A percentile compares a stretch with the other conserved stretches of the same genome.
Evolutionary conservation across 1,140 invertebrate genomes (phyloP).

Genomic region (Lordiphosa clarofinis): DNA sequence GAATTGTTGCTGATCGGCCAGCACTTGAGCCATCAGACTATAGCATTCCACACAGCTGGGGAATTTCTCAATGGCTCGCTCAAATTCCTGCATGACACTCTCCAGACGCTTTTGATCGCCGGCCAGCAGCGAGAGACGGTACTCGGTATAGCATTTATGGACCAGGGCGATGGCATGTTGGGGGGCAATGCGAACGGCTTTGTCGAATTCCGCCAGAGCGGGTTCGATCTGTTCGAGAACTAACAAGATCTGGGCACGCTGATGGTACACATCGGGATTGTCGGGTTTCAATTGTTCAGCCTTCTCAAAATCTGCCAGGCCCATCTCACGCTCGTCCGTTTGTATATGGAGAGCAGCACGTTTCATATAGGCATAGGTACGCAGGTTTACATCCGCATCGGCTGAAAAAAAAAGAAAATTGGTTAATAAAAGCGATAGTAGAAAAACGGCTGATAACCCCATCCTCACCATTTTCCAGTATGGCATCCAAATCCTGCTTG

Average conservation of each 20-base stretch:
- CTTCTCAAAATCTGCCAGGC: slow-evolving; percentile 87
- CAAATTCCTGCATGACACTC: slow-evolving; percentile 85
- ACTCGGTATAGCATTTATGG: slow-evolving; percentile 93
- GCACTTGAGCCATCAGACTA: slow-evolving; percentile 89
- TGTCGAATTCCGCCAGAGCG: slow-evolving; percentile 90
- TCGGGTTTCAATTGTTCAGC: slow-evolving; percentile 88
- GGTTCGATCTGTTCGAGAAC: slow-evolving; percentile 89
- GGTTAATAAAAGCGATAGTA: too few species aligned
- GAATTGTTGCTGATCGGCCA: slow-evolving; percentile 91
- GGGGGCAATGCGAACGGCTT: slow-evolving; percentile 89
- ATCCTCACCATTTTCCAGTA: slow-evolving; percentile 82
- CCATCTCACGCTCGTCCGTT: slow-evolving; percentile 86
- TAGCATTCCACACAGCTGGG: slow-evolving; percentile 92
- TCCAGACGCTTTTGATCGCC: slow-evolving; percentile 82
- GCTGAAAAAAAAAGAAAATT: slow-evolving; percentile 46
- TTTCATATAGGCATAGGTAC: slow-evolving; percentile 94
- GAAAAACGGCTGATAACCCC: too few species aligned
- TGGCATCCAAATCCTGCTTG: slow-evolving; percentile 85
- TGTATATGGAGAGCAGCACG: slow-evolving; percentile 91
- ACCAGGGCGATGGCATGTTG: slow-evolving; percentile 90
- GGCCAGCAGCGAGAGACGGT: slow-evolving; percentile 83
- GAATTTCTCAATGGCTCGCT: slow-evolving; percentile 88
- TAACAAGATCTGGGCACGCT: slow-evolving; percentile 88
- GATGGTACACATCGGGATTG: slow-evolving; percentile 92
- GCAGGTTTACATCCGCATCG: slow-evolving; percentile 83